Evolutionary conservation across 2,888 invertebrate species (phyloP), one percentile per base, ranked within the genome.

Genomic region (Tetragonula carbonaria): DNA sequence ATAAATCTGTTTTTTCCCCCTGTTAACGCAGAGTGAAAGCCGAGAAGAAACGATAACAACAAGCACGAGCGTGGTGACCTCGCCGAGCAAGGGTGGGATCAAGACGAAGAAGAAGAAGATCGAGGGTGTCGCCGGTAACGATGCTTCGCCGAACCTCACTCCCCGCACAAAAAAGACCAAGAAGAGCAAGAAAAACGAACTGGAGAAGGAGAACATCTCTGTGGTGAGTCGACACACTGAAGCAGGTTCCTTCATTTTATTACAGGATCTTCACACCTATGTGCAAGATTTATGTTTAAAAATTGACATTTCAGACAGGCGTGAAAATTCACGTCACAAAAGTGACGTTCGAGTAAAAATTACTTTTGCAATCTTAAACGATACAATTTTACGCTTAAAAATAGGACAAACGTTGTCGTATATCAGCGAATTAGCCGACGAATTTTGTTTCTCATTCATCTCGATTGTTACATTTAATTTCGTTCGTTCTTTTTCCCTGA

Each of bases 141-240:
- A 94, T 93, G 94, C 92, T 84, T 94, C 93, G 82, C 91, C 94
- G 74, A 93, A 92, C 89, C 94, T 93, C 87, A 94, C 94, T 81
- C 93, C 94, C 66, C 93, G 93, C 78, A 96, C 96, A 93, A 96
- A 96, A 94, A 96, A 96, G 93, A 95, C 96, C 78, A 96, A 96
- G 95, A 96, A 96, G 93, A 95, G 95, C 74, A 96, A 96, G 93
- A 96, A 96, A 92, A 95, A 93, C 86, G 96, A 96, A 87, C 95
- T 95, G 84, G 96, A 96, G 91, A 96, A 96, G 94, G 96, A 96
- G 92, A 96, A 96, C 92, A 96, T 96, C 92, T 96, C 96, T 87
- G 96, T 96, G 95, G 96, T 96, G 94, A 96, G 96, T 89, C 57
- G 51, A 23, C 33, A 23, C 21, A 21, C 33, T 50, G 21, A n/a